Percentiles rank a stretch among this genome's conserved stretches.
phyloP scores from a whole-genome alignment of 1,140 invertebrate genomes.

The Bombyx mandarina region DNA sequence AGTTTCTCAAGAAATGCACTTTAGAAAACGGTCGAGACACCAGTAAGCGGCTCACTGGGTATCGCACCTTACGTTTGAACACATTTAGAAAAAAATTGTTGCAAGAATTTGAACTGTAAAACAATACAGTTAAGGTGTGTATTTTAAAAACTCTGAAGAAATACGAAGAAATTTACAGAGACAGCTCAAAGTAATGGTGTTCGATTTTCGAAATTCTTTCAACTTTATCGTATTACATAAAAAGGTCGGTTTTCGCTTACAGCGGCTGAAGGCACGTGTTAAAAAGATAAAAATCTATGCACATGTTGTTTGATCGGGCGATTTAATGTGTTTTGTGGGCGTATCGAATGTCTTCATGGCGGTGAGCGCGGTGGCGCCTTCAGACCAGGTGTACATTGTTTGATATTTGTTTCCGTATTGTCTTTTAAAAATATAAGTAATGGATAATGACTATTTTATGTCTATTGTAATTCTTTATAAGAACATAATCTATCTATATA shows the following conservation, averaged over 20 bases:
- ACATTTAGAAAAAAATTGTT: neutral
- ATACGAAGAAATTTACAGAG: no score
- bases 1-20: no score
- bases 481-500: neutral
- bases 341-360: constrained; percentile 54
- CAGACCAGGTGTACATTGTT: constrained; percentile 18
- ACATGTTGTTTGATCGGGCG: constrained; percentile 62
- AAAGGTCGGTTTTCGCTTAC: constrained; percentile 18
- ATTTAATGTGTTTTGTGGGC: constrained; percentile 62
- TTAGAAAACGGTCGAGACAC: no score
- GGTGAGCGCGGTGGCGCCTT: constrained; percentile 38
- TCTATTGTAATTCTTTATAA: neutral
- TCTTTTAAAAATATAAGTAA: constrained; percentile 2
- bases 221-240: neutral
- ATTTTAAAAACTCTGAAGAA: neutral
- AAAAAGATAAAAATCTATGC: constrained; percentile 44
- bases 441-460: neutral
- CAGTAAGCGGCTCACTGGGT: no score
- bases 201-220: neutral
- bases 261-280: constrained; percentile 34
- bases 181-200: no score
- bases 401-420: constrained; percentile 5
- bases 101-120: neutral
- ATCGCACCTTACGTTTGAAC: constrained; percentile 31
- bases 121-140: neutral